Conservation (phyloP, 2,888 invertebrate genomes). For the Agriopis aurantiaria region DNA sequence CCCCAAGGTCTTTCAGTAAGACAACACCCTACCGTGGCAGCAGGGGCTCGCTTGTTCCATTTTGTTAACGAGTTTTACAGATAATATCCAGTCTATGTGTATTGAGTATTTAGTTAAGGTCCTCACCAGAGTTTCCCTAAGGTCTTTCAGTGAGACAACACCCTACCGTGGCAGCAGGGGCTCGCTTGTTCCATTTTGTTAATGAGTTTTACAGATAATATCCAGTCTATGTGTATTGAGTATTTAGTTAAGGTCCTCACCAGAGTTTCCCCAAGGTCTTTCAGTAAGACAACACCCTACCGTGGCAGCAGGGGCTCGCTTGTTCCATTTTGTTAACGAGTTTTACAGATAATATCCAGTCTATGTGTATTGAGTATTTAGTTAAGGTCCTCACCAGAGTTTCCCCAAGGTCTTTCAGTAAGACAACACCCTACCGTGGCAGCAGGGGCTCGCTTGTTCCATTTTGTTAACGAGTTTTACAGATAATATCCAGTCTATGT, state of each 20-base stretch:
- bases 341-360: slow-evolving; percentile 47
- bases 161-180: slow-evolving; percentile 95
- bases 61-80: slow-evolving; percentile 58
- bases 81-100: too few relatives aligned
- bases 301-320: slow-evolving; percentile 92
- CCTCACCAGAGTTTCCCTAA: slow-evolving; percentile 84
- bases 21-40: slow-evolving; percentile 96
- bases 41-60: slow-evolving; percentile 89
- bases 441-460: slow-evolving; percentile 89
- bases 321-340: slow-evolving; percentile 82
- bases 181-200: slow-evolving; percentile 83
- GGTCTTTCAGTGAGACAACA: slow-evolving; percentile 98
- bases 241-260: slow-evolving; percentile 1
- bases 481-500: slow-evolving; percentile 10
- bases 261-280: slow-evolving; percentile 91
- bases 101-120: neutral
- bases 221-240: too few relatives aligned
- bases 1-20: slow-evolving; percentile 97
- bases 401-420: slow-evolving; percentile 94
- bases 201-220: slow-evolving; percentile 54
- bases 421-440: slow-evolving; percentile 97
- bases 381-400: slow-evolving; percentile 46
- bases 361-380: too few relatives aligned
- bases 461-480: slow-evolving; percentile 72
- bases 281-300: slow-evolving; percentile 97